Conservation (phyloP, 2,113 vertebrate genomes). For the Notothenia rossii region DNA sequence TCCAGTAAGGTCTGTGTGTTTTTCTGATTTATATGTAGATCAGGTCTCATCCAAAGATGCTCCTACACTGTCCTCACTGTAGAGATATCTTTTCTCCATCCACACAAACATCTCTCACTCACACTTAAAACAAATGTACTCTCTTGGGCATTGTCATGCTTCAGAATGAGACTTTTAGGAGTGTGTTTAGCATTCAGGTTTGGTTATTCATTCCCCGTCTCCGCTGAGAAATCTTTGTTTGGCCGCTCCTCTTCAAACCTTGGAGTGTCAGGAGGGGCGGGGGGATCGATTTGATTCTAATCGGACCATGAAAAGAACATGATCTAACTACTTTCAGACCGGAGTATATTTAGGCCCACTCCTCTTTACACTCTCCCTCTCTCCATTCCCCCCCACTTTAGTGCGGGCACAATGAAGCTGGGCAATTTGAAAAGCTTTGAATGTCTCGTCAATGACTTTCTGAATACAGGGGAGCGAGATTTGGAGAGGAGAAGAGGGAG, state of each 20-base stretch:
- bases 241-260: conserved; percentile 93
- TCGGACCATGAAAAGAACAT: conserved; percentile 99
- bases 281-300: conserved; percentile 99
- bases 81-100: conserved; percentile 74
- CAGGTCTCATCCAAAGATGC: conserved; percentile 41
- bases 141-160: conserved; percentile 90
- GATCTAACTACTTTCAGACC: conserved; percentile 99
- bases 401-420: conserved; percentile 92
- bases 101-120: conserved; percentile 76
- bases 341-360: conserved; percentile 98
- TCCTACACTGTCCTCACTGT: conserved; percentile 46
- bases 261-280: conserved; percentile 87
- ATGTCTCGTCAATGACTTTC: conserved; percentile 99
- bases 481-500: conserved; percentile 71
- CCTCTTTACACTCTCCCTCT: conserved; percentile 78
- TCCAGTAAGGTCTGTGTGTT: conserved; percentile 47
- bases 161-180: conserved; percentile 92
- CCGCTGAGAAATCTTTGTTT: conserved; percentile 94
- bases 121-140: conserved; percentile 92
- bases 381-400: conserved; percentile 66
- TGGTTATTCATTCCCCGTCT: conserved; percentile 82
- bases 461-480: conserved; percentile 86
- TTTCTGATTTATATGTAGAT: conserved; percentile 65
- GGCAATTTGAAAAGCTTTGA: conserved; percentile 99
- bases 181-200: conserved; percentile 99